A percentile compares a stretch with the other conserved stretches of the same genome.
These are phyloP conservation scores for Aleiodes testaceus DNA, from an alignment of 2,888 invertebrate genomes.

Conservation along the genomic window DNA sequence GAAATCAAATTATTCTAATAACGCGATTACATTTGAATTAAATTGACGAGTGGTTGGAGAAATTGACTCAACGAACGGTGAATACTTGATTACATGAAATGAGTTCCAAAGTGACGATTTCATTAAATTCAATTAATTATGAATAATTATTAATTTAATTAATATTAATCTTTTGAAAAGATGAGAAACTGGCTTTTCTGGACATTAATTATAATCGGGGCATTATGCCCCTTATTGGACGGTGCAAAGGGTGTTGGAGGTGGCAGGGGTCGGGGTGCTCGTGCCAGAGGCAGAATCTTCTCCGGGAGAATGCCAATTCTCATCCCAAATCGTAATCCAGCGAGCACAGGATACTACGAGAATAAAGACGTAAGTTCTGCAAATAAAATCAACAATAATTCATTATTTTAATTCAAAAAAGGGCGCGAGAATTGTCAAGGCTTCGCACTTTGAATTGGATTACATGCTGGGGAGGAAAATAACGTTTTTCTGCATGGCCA, in stretches of 20 bases:
- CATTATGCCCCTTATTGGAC: conserved; percentile 54
- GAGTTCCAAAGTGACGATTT: neutral
- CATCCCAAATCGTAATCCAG: conserved; percentile 76
- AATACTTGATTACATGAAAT: neutral
- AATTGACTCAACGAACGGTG: neutral
- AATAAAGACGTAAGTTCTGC: conserved; percentile 80
- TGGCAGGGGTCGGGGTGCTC: conserved; percentile 58
- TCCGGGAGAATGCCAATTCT: conserved; percentile 76
- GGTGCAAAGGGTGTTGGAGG: conserved; percentile 61
- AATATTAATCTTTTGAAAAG: conserved; percentile 48
- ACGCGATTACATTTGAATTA: neutral
- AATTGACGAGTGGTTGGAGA: neutral
- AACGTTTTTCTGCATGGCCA: conserved; percentile 83
- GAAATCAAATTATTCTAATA: neutral
- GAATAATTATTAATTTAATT: conserved; percentile 1
- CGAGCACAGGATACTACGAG: conserved; percentile 78
- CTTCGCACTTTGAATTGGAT: conserved; percentile 83
- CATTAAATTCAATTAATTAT: neutral
- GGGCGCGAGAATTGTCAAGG: conserved; percentile 82
- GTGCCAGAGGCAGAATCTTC: conserved; percentile 67
- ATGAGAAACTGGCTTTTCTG: conserved; percentile 57
- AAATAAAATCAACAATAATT: neutral
- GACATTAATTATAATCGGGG: conserved; percentile 53
- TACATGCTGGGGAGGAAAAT: conserved; percentile 85
- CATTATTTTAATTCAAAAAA: conserved; percentile 63